phyloP scores from a whole-genome alignment of 1,140 invertebrate species.

The Littorina saxatilis region DNA sequence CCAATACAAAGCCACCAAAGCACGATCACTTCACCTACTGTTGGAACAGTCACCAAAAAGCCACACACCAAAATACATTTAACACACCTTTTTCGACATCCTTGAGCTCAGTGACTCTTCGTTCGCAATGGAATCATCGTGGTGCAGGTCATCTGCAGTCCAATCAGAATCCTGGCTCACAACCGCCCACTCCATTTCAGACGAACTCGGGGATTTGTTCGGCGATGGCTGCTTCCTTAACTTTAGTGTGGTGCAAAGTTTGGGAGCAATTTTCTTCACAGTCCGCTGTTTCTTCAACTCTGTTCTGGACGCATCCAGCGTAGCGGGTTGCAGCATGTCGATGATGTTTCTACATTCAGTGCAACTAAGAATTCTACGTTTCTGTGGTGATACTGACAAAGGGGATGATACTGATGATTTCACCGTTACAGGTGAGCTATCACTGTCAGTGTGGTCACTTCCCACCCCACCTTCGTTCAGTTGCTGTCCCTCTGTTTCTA shows the following conservation, averaged over 20 bases:
- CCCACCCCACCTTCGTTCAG: too few relatives aligned
- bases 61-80: neutral
- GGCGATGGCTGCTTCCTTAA: conserved; percentile 1
- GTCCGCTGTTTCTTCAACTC: conserved; percentile 8
- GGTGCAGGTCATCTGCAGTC: neutral
- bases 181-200: conserved; percentile 4
- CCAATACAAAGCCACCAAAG: too few relatives aligned
- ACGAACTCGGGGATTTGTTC: neutral
- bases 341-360: too few relatives aligned
- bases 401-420: too few relatives aligned
- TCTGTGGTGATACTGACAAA: too few relatives aligned
- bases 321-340: neutral
- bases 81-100: neutral
- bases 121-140: too few relatives aligned
- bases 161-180: neutral
- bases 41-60: neutral
- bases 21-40: neutral
- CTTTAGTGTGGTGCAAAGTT: neutral
- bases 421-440: too few relatives aligned
- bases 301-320: neutral
- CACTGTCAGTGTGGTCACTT: too few relatives aligned
- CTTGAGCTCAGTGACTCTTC: too few relatives aligned
- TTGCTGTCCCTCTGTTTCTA: too few relatives aligned
- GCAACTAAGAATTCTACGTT: too few relatives aligned
- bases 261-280: neutral